phyloP scores from a whole-genome alignment of 2,113 vertebrate genomes.

The Pluvialis apricaria region DNA sequence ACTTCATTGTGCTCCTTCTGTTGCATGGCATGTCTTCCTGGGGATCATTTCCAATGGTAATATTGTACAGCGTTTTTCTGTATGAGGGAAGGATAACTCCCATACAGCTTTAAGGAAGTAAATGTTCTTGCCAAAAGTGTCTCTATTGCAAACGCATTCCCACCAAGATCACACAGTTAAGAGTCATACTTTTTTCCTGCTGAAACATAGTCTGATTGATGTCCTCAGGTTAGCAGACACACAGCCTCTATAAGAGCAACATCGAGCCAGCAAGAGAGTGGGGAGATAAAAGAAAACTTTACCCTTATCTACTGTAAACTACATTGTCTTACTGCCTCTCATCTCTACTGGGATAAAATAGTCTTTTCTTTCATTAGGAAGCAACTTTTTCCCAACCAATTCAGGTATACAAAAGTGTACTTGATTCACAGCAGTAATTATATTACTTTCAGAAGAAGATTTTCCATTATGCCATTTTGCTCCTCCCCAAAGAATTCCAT shows the following conservation, averaged over 20 bases:
- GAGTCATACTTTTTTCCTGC: background rate
- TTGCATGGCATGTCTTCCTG: background rate
- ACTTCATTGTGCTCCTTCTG: slow-evolving; percentile 7
- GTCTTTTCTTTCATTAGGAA: slow-evolving; percentile 1
- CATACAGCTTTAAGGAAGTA: background rate
- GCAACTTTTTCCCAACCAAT: background rate
- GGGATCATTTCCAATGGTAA: background rate
- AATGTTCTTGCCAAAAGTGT: background rate
- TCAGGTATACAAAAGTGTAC: background rate
- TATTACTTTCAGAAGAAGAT: slow-evolving; percentile 12
- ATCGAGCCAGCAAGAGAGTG: background rate
- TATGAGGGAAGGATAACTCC: background rate
- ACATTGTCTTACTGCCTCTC: background rate
- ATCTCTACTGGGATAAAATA: background rate
- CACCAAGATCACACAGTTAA: background rate
- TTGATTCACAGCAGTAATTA: background rate
- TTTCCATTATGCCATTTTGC: slow-evolving; percentile 32
- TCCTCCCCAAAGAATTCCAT: background rate
- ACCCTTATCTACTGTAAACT: background rate
- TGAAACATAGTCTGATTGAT: background rate
- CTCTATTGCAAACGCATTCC: background rate
- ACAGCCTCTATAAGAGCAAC: background rate
- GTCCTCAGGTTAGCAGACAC: background rate
- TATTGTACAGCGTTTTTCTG: background rate
- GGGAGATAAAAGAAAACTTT: background rate